These are phyloP conservation scores for Panthera uncia DNA, from an alignment of 2,113 vertebrate species.

Conservation along the genomic window DNA sequence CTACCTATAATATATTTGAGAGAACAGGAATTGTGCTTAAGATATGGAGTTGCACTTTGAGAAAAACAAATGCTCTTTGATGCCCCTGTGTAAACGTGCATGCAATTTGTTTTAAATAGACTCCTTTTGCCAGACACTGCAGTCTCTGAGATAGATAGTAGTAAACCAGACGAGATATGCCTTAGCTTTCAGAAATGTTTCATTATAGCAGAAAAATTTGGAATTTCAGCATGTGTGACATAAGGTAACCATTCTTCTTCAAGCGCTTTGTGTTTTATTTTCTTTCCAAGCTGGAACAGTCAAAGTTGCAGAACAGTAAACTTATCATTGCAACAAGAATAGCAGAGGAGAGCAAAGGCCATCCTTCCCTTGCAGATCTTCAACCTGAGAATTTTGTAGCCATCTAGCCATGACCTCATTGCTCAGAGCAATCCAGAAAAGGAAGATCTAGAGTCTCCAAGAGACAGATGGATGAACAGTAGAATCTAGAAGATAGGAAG, in stretches of 20 bases:
- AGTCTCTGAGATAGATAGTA: not conserved
- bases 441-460: not conserved
- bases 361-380: not conserved
- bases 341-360: not conserved
- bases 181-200: not conserved
- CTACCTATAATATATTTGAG: not conserved
- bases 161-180: not conserved
- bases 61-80: not conserved
- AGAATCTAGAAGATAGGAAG: not conserved
- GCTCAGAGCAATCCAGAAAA: not conserved
- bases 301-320: not conserved
- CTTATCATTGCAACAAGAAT: not conserved
- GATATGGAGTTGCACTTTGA: not conserved
- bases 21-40: not conserved
- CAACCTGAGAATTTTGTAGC: not conserved
- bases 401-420: not conserved
- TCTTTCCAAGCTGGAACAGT: not conserved
- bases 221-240: not conserved
- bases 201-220: not conserved
- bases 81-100: rapidly evolving
- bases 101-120: not conserved
- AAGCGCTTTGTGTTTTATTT: not conserved
- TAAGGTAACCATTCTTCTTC: not conserved
- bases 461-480: not conserved
- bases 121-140: not conserved